These are phyloP conservation scores for Dryobates pubescens DNA, from an alignment of 2,797 vertebrate genomes.

Conservation along the genomic window DNA sequence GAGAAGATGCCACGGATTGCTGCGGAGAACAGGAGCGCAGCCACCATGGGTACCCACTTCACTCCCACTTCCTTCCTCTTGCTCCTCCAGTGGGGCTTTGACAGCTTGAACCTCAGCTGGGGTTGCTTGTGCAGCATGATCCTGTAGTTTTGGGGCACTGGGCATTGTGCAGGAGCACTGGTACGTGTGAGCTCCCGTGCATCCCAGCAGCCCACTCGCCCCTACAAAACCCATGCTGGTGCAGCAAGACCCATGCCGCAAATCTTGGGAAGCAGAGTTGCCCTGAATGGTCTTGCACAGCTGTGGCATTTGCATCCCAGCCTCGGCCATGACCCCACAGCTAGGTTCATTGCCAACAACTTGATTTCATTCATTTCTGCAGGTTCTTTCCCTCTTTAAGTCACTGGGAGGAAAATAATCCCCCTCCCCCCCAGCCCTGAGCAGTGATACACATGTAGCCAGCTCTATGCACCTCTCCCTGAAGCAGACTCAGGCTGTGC, in stretches of 20 bases:
- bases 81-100: not conserved
- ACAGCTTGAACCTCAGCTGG: not conserved
- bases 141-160: fast-evolving
- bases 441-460: not conserved
- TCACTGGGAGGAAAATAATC: not conserved
- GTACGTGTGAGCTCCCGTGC: fast-evolving
- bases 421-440: not conserved
- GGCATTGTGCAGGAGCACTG: fast-evolving
- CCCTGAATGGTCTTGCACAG: not conserved
- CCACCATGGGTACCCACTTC: not conserved
- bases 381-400: not conserved
- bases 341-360: not conserved
- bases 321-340: not conserved
- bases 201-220: fast-evolving
- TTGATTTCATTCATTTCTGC: not conserved
- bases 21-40: not conserved
- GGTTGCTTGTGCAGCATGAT: no score
- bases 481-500: not conserved
- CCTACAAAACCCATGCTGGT: fast-evolving
- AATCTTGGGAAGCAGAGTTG: not conserved
- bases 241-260: fast-evolving
- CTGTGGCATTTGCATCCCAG: fast-evolving
- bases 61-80: not conserved
- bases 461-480: not conserved
- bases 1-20: not conserved